A percentile compares a stretch with the other conserved stretches of the same genome.
Evolutionary conservation across 2,888 invertebrate genomes (phyloP).

Genomic region (Muschampia plurimacula): DNA sequence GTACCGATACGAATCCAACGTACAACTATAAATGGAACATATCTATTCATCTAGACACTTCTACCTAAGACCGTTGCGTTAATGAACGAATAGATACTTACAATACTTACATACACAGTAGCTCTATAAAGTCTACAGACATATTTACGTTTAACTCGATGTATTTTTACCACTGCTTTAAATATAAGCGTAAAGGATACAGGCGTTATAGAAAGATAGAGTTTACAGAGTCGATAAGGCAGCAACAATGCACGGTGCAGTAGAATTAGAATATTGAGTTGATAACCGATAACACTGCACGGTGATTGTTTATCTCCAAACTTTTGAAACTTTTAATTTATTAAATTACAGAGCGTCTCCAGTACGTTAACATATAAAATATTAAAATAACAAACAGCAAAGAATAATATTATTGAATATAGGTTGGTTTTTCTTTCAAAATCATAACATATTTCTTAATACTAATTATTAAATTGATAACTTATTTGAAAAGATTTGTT

Average conservation of each 20-base stretch:
- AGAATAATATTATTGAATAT: too few relatives aligned
- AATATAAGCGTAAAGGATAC: neutral
- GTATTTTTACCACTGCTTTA: conserved; percentile 53
- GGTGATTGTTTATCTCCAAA: neutral
- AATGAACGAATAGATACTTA: neutral
- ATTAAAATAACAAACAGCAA: too few relatives aligned
- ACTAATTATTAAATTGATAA: too few relatives aligned
- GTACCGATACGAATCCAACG: neutral
- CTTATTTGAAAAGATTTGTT: too few relatives aligned
- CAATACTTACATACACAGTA: neutral
- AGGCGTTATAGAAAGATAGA: neutral
- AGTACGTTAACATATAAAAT: too few relatives aligned
- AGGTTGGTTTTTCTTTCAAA: too few relatives aligned
- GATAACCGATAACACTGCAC: neutral
- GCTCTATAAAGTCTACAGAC: conserved; percentile 47
- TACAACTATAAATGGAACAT: neutral
- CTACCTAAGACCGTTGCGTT: neutral
- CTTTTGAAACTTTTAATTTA: neutral
- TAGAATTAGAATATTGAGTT: neutral
- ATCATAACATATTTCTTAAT: too few relatives aligned
- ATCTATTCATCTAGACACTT: neutral
- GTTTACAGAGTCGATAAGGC: conserved; percentile 1
- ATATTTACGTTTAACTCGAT: conserved; percentile 47
- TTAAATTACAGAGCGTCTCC: too few relatives aligned
- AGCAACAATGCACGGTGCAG: neutral